Base-by-base conservation (phyloP, 2,888 invertebrate species). In the Dione vanillae region DNA sequence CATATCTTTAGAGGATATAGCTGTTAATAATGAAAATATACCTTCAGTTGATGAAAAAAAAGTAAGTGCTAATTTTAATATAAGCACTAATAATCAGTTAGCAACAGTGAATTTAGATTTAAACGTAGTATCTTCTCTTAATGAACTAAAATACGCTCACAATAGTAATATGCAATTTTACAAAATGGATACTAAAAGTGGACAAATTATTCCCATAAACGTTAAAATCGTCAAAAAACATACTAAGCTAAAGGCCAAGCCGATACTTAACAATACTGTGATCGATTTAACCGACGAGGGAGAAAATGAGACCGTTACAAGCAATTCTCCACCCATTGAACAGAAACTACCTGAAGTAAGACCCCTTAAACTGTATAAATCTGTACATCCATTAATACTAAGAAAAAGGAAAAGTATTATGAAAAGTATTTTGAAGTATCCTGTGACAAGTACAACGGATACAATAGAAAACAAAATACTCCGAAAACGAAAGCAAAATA, bases 271-370 rank as follows among this genome's bases (percentile, higher is more conserved):
- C 47, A 70, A 70, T 16, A 41, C 76, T 9, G 78, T 86, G 1
- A 87, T 91, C 12, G 91, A 92, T 76, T 81, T 92, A 64, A 92
- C 90, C 14, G 85, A 87, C 40, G 90, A 90, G 12, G 80, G 79
- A 1, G 77, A 76, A 19, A 45, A 49, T 40, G 56, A 20, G 37
- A 16, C 19, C 1, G 8, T 12, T 16, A 12, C 11, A n/a, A 8
- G 7, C 5, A n/a, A 62, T 35, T 10, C 45, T 49, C 49, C 37
- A 20, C 19, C 43, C 10, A n/a, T 43, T 59, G 14, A 43, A 19
- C 11, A n/a, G 45, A 45, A 47, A 20, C 37, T 49, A 10, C 3
- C 11, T 1, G 6, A 49, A 56, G 40, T 35, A 47, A 27, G 20
- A 74, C 85, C 84, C 0, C 59, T 85, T 11, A 84, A 82, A 75